Conservation (phyloP, 2,113 vertebrate species). For the Australoheros scitulus region DNA sequence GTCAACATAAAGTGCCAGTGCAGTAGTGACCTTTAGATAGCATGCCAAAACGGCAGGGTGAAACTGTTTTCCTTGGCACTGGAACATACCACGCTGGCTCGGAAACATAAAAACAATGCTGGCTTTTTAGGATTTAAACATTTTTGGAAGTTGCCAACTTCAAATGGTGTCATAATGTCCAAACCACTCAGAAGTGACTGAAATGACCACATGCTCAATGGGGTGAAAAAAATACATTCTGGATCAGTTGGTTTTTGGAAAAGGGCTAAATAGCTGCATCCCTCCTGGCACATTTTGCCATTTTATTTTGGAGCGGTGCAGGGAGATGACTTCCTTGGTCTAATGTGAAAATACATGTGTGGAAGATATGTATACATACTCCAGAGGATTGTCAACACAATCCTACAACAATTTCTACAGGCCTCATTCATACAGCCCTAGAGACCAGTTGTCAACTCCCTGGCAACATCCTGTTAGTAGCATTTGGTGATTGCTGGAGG, state of each 20-base stretch:
- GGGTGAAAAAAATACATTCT: neutral
- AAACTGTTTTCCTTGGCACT: constrained; percentile 16
- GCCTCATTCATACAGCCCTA: neutral
- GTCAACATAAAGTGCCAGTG: constrained; percentile 29
- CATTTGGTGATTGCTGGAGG: too few species aligned
- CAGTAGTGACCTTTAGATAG: constrained; percentile 20
- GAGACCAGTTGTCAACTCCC: too few species aligned
- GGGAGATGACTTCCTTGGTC: neutral
- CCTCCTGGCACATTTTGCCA: neutral
- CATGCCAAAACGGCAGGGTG: constrained; percentile 3
- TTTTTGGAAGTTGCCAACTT: neutral
- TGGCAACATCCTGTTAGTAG: too few species aligned
- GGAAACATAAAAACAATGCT: neutral
- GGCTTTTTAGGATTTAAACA: neutral
- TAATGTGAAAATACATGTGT: neutral
- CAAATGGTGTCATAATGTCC: neutral
- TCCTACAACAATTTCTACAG: neutral
- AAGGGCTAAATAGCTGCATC: neutral
- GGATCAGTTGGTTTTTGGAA: neutral
- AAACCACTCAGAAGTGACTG: neutral
- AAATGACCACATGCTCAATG: neutral
- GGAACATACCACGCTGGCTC: constrained; percentile 2
- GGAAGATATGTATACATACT: neutral
- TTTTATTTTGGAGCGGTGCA: neutral
- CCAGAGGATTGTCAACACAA: neutral